Conservation (phyloP, 2,113 vertebrate species). For the Noctilio leporinus region DNA sequence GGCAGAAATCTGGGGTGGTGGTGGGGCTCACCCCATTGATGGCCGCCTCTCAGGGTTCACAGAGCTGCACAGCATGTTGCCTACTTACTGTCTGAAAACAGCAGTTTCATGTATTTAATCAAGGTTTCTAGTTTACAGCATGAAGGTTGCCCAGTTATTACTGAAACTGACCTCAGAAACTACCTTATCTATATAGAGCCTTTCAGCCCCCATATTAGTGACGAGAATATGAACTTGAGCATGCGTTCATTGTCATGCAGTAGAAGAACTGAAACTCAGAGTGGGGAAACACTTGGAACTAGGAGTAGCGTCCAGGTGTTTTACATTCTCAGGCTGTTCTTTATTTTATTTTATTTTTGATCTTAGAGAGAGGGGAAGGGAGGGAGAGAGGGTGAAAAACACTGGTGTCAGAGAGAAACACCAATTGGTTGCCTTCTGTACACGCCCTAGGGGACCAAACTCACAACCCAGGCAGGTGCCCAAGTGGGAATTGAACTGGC, state of each 20-base stretch:
- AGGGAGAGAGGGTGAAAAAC: too few species aligned
- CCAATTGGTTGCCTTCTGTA: too few species aligned
- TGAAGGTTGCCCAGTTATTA: neutral
- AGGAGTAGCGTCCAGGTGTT: neutral
- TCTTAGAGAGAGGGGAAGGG: too few species aligned
- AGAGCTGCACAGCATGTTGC: neutral
- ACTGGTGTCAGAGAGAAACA: too few species aligned
- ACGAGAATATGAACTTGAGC: neutral
- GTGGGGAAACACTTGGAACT: neutral
- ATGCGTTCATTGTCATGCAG: too few species aligned
- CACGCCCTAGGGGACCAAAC: too few species aligned
- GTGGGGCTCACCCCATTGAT: neutral
- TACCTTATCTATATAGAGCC: neutral
- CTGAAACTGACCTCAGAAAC: neutral
- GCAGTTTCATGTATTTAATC: neutral
- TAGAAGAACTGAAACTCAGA: neutral
- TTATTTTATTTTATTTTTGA: too few species aligned
- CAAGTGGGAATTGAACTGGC: too few species aligned
- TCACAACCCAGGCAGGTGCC: too few species aligned
- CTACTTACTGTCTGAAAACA: neutral
- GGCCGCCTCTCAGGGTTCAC: neutral
- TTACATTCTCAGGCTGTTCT: neutral
- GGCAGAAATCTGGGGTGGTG: neutral
- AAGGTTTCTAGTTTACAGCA: neutral
- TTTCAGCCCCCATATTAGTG: neutral